Percentiles rank a stretch among this genome's conserved stretches.
These are phyloP conservation scores for Oreochromis aureus DNA, from an alignment of 2,113 vertebrate genomes.

Conservation along the genomic window DNA sequence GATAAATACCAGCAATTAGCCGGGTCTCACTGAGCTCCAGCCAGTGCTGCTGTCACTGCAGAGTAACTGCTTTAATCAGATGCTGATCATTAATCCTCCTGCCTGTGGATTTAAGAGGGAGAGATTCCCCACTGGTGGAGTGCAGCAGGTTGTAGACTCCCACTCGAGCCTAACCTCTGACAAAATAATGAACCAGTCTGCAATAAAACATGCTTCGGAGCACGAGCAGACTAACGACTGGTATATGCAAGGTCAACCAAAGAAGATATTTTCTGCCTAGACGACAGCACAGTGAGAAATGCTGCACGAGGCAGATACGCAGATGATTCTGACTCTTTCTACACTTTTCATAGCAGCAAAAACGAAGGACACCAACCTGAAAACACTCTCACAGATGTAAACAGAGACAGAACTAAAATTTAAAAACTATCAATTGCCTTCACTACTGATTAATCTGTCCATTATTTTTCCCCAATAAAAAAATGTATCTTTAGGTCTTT, in stretches of 20 bases:
- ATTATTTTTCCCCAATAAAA: neutral
- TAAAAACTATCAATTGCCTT: neutral
- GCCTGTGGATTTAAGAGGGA: neutral
- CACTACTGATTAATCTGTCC: neutral
- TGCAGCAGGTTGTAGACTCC: conserved; percentile 8
- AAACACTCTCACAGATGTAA: neutral
- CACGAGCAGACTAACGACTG: conserved; percentile 2
- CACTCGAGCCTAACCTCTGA: neutral
- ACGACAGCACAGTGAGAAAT: neutral
- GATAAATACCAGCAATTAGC: conserved; percentile 48
- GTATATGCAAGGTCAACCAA: conserved; percentile 21
- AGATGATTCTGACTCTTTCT: neutral
- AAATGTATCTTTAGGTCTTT: neutral
- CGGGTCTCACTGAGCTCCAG: neutral
- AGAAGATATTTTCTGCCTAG: neutral
- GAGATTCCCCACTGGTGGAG: neutral
- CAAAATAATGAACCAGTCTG: neutral
- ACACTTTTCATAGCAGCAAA: neutral
- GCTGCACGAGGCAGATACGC: neutral
- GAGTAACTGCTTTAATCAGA: conserved; percentile 29
- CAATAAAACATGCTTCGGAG: conserved; percentile 23
- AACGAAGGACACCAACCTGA: neutral
- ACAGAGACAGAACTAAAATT: neutral
- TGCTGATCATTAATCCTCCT: conserved; percentile 6
- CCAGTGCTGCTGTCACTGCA: neutral